Base-by-base conservation (phyloP, 53 echinoderm and acorn worm genomes). In the Echinarachnius parma region DNA sequence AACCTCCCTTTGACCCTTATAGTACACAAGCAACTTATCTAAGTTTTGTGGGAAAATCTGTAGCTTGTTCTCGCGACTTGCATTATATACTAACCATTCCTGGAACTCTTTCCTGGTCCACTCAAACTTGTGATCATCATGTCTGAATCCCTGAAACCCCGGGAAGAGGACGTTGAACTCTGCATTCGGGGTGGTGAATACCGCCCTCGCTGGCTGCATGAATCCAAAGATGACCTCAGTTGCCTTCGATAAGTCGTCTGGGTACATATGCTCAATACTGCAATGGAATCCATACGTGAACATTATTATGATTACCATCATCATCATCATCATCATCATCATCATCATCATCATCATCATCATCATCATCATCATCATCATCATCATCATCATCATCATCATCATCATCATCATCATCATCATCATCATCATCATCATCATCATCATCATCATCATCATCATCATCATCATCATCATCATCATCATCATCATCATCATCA, bases 91-190 rank as follows among this genome's bases (percentile, higher is more conserved):
- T 75, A 26, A 98, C 98, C 98, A 98, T 48, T 64, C 57, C 39
- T 80, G 85, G 66, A 98, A 98, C 45, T 98, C 91, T 31, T 80
- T 65, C 47, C 98, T 85, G 28, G 80, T 88, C 98, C 98, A 98
- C 49, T 98, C 98, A 91, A 98, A 98, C 57, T 91, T 98, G 50
- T 98, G 98, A 61, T 98, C 98, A 58, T 79, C 76, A 46, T 98
- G 98, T 48, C 98, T 53, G 76, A 98, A 98, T 11, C 79, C 72
- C 24, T 59, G 11, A 9, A 78, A 27, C 23, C 76, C 60, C 1
- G 83, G 77, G 56, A 98, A 98, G 36, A 98, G 77, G 30, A 87
- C 78, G 34, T 98, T 98, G 78, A 98, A 98, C 65, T 98, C 98
- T 46, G 86, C 57, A 62, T 98, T 98, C 52, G 98, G 98, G 16